These are phyloP conservation scores for Corythaixoides concolor DNA, from an alignment of 2,113 vertebrate species.

Conservation along the genomic window DNA sequence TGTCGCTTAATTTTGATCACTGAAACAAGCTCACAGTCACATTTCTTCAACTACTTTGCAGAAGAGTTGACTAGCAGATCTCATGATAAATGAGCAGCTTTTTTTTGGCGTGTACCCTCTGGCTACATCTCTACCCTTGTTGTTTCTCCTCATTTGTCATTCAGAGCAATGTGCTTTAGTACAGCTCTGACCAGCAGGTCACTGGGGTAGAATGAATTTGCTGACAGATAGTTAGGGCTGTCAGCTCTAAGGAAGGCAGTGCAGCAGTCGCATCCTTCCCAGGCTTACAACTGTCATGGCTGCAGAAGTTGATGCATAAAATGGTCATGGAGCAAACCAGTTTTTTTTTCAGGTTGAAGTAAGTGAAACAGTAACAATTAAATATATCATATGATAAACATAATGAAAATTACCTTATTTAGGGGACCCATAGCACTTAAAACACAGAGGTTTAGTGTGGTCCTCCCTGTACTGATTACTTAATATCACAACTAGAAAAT, in stretches of 20 bases:
- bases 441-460: fast-evolving
- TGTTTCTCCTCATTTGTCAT: background rate
- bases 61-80: background rate
- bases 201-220: background rate
- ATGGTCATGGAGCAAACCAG: background rate
- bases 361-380: background rate
- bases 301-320: background rate
- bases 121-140: background rate
- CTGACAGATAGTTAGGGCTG: background rate
- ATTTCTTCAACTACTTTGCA: background rate
- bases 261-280: background rate
- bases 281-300: background rate
- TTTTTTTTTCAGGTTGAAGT: background rate
- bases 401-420: background rate
- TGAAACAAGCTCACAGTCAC: background rate
- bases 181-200: background rate
- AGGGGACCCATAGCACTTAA: background rate
- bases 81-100: background rate
- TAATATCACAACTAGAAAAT: background rate
- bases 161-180: background rate
- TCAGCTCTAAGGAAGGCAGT: background rate
- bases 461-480: background rate
- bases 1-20: background rate
- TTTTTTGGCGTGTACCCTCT: background rate
- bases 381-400: background rate